Conservation (phyloP, 2,888 invertebrate species). For the Leucoptera coffeella region DNA sequence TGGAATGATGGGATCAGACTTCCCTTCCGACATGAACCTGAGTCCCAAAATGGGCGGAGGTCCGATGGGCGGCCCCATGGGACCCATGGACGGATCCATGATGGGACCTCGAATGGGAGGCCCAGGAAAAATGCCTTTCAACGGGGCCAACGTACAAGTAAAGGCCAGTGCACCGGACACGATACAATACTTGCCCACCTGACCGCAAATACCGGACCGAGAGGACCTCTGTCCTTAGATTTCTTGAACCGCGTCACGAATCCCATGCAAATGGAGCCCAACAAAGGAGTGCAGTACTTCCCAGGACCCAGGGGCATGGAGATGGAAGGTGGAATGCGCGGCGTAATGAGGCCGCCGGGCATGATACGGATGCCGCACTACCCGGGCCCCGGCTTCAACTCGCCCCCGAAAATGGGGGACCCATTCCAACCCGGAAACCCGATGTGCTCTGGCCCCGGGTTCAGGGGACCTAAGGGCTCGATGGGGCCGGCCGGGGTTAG, state of each 20-base stretch:
- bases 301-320: conserved; percentile 49
- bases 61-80: conserved; percentile 48
- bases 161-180: conserved; percentile 97
- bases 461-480: conserved; percentile 52
- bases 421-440: conserved; percentile 46
- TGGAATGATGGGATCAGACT: conserved; percentile 45
- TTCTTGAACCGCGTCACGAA: conserved; percentile 85
- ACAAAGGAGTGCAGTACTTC: conserved; percentile 56
- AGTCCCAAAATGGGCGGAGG: conserved; percentile 61
- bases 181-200: conserved; percentile 93
- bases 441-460: conserved; percentile 55
- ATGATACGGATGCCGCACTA: conserved; percentile 27
- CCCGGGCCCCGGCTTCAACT: conserved; percentile 50
- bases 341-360: conserved; percentile 50
- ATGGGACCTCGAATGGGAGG: conserved; percentile 55
- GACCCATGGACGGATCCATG: conserved; percentile 48
- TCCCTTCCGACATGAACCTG: conserved; percentile 49
- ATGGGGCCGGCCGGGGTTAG: conserved; percentile 28
- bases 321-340: conserved; percentile 45
- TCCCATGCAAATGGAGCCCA: too few relatives aligned
- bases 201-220: conserved; percentile 84
- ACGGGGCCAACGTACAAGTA: conserved; percentile 76
- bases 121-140: conserved; percentile 50
- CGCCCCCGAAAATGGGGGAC: conserved; percentile 60
- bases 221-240: conserved; percentile 66